Percentiles rank a stretch among this genome's conserved stretches.
phyloP scores from a whole-genome alignment of 2,797 vertebrate species.

The Chaunax sp. region DNA sequence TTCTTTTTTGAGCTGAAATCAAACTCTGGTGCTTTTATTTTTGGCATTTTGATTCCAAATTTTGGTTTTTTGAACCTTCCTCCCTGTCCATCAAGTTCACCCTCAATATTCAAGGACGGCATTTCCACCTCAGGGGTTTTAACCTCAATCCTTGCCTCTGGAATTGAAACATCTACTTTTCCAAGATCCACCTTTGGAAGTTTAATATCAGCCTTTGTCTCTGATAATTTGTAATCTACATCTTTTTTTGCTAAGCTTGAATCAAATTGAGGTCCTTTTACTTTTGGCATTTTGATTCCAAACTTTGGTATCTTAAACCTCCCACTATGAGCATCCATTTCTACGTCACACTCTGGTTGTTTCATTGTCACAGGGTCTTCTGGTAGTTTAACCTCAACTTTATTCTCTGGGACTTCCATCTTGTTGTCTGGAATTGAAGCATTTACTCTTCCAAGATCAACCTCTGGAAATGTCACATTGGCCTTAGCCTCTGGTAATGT shows the following conservation, averaged over 20 bases:
- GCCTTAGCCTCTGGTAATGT: slow-evolving; percentile 24
- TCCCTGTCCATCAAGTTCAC: no score
- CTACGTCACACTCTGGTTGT: neutral
- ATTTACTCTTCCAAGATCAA: slow-evolving; percentile 10
- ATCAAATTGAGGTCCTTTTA: slow-evolving; percentile 31
- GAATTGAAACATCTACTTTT: neutral
- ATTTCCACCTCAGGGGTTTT: slow-evolving; percentile 11
- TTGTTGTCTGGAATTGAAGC: neutral
- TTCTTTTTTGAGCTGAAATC: slow-evolving; percentile 43
- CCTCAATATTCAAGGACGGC: no score
- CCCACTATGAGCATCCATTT: neutral
- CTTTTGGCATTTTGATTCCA: slow-evolving; percentile 45
- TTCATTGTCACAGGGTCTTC: neutral
- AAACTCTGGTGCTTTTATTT: slow-evolving; percentile 48
- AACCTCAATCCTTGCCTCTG: slow-evolving; percentile 39
- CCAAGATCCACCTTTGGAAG: slow-evolving; percentile 26
- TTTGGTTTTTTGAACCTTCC: slow-evolving; percentile 6
- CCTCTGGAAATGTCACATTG: neutral
- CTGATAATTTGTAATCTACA: slow-evolving; percentile 39
- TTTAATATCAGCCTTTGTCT: neutral
- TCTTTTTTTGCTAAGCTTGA: slow-evolving; percentile 60
- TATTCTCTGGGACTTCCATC: neutral
- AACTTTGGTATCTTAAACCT: slow-evolving; percentile 62
- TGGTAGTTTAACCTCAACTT: neutral
- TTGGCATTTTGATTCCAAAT: slow-evolving; percentile 52